These are phyloP conservation scores for Nysson spinosus DNA, from an alignment of 2,888 invertebrate species.

Conservation along the genomic window DNA sequence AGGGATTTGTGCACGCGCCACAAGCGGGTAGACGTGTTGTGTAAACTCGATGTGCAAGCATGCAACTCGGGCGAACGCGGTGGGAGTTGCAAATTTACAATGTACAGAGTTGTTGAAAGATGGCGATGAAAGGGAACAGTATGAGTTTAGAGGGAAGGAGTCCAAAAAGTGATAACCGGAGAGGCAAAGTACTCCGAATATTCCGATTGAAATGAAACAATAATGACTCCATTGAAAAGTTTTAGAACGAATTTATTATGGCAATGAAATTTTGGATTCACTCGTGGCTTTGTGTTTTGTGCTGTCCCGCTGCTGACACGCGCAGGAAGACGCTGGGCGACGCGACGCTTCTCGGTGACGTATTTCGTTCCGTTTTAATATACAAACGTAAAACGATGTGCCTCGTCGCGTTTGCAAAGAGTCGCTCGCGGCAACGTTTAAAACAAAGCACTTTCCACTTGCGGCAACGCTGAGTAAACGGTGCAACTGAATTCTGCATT, in stretches of 20 bases:
- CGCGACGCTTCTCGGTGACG: conserved; percentile 10
- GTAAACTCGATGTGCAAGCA: conserved; percentile 26
- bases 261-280: conserved; percentile 36
- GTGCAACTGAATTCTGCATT: conserved; percentile 29
- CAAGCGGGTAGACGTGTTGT: conserved; percentile 15
- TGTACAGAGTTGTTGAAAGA: conserved; percentile 19
- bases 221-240: conserved; percentile 44
- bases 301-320: conserved; percentile 12
- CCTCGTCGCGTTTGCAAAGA: conserved; percentile 13
- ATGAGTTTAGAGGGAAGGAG: conserved; percentile 6
- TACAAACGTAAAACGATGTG: conserved; percentile 14
- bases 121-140: neutral
- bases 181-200: conserved; percentile 53
- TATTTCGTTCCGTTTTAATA: conserved; percentile 10
- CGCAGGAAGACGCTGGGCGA: conserved; percentile 5
- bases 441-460: conserved; percentile 45
- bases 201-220: conserved; percentile 69
- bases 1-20: neutral
- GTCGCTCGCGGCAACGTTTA: conserved; percentile 36
- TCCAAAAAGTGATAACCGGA: neutral
- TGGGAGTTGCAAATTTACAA: conserved; percentile 51
- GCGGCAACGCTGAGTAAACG: conserved; percentile 28
- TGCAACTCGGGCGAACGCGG: conserved; percentile 29
- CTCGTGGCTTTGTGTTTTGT: conserved; percentile 15
- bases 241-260: conserved; percentile 32